These are phyloP conservation scores for Gallinago jamesoni DNA, from an alignment of 2,113 vertebrate species.

Conservation along the genomic window DNA sequence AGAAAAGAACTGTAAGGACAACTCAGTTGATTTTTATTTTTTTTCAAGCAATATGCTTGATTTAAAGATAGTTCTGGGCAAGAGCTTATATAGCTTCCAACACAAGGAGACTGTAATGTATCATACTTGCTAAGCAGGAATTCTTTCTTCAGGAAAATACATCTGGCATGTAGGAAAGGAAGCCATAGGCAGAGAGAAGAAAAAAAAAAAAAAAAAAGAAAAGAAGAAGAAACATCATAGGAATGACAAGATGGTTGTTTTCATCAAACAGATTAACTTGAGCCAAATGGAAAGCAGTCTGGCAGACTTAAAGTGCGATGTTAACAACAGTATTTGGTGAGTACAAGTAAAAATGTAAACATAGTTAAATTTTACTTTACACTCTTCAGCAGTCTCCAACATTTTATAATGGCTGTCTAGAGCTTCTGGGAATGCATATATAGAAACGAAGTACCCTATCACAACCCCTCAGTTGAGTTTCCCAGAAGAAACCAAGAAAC, in stretches of 20 bases:
- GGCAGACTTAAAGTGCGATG: neutral
- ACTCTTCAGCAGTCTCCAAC: neutral
- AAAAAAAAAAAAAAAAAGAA: neutral
- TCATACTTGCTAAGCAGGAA: neutral
- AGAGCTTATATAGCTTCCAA: neutral
- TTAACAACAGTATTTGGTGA: neutral
- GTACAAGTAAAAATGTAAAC: slow-evolving; percentile 21
- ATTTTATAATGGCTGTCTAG: neutral
- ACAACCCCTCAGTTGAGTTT: neutral
- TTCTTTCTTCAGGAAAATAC: neutral
- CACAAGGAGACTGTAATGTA: neutral
- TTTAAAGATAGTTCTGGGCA: neutral
- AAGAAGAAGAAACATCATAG: neutral
- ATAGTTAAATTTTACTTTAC: neutral
- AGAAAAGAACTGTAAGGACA: neutral
- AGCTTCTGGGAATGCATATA: neutral
- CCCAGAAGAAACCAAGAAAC: neutral
- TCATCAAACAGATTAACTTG: neutral
- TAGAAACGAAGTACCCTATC: neutral
- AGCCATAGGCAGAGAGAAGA: neutral
- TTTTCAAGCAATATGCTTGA: neutral
- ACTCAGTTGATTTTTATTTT: neutral
- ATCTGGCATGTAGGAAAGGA: neutral
- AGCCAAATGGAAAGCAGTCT: neutral
- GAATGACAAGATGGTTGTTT: neutral